Evolutionary conservation across 2,888 invertebrate species (phyloP), one percentile per base, ranked within the genome.

Genomic region (Pilophorus perplexus): DNA sequence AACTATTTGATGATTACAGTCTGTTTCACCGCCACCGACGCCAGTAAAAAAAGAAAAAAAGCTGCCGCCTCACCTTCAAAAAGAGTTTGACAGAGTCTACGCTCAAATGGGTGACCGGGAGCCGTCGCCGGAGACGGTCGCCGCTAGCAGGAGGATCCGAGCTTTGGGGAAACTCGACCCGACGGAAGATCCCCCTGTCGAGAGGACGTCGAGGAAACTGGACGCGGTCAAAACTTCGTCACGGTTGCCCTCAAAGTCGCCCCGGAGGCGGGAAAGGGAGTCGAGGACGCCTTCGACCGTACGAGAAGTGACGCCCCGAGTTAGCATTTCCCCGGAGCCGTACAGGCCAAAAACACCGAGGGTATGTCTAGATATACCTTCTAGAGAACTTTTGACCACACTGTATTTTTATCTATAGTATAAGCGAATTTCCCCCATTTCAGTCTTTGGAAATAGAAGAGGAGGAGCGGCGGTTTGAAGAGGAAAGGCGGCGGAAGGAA

Each of bases 21-120:
- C 37, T 37, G 48, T 18, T 6, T 62, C 62, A 22, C 62, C 62
- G 10, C 46, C 48, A 18, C 16, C 28, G 8, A 27, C 62, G 48
- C 62, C 48, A 38, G 20, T 23, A 22, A 62, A 62, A 33, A 62
- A 28, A 18, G 62, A 62, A 27, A 37, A 22, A 14, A 62, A 62
- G 14, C 62, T 62, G 16, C 62, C 62, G 28, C 62, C 62, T 1
- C 62, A 62, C 33, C 33, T 62, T 8, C 62, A 62, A 38, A 62
- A 62, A 20, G 62, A 62, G 33, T 62, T 62, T 16, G 62, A 62
- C n/a, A 27, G 62, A 6, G 62, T 62, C 16, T 62, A 62, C 62
- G 62, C 62, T 28, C 62, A 62, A 20, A 62, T 62, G 62, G 62
- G 62, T n/a, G 62, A 44, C 22, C 25, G 62, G 1, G 62, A 28